Evolutionary conservation across 2,888 invertebrate genomes (phyloP).

Genomic region (Lithophane semibrunnea): DNA sequence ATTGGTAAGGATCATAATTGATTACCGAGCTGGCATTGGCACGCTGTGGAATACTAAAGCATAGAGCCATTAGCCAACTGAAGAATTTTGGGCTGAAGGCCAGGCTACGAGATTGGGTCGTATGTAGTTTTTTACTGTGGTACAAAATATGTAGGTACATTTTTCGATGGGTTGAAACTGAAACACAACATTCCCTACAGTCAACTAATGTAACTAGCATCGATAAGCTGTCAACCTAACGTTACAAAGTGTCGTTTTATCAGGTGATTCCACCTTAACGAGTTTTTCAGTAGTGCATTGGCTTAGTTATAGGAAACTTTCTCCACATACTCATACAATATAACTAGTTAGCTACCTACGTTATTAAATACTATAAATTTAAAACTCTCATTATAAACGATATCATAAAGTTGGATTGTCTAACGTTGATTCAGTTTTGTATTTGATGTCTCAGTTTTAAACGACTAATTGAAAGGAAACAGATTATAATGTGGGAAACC

Average conservation of each 20-base stretch:
- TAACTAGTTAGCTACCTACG: neutral
- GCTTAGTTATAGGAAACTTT: constrained; percentile 24
- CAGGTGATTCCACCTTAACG: constrained; percentile 34
- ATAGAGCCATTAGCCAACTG: constrained; percentile 56
- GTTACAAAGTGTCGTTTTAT: constrained; percentile 14
- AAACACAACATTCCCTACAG: constrained; percentile 8
- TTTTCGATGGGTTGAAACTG: neutral
- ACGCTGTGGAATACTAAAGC: constrained; percentile 39
- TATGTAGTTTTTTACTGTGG: constrained; percentile 30
- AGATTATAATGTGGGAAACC: neutral
- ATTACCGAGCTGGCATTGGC: constrained; percentile 53
- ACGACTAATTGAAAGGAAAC: neutral
- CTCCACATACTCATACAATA: neutral
- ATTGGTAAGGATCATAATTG: constrained; percentile 61
- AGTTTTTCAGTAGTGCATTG: constrained; percentile 39
- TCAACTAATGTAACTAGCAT: constrained; percentile 33
- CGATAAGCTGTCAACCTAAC: constrained; percentile 31
- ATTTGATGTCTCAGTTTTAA: neutral
- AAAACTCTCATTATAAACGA: neutral
- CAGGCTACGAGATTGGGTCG: constrained; percentile 34
- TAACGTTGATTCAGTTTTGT: neutral
- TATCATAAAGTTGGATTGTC: neutral
- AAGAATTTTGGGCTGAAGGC: constrained; percentile 50
- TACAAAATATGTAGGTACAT: neutral
- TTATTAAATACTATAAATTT: neutral